Evolutionary conservation across 2,888 invertebrate species (phyloP).

Genomic region (Mimas tiliae): DNA sequence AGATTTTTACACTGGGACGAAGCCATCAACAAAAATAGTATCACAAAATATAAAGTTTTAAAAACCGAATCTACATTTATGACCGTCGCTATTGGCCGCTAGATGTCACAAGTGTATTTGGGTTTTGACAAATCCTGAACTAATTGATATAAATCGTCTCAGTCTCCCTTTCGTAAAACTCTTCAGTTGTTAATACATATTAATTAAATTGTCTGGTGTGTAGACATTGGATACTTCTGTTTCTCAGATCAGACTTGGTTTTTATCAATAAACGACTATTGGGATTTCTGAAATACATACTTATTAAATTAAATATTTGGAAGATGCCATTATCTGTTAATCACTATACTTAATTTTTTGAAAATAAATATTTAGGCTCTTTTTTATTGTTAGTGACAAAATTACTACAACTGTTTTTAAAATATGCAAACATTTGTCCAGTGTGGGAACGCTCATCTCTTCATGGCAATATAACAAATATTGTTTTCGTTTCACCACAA

Average conservation of each 20-base stretch:
- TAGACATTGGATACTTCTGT: constrained; percentile 12
- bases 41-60: not conserved
- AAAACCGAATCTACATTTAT: constrained; percentile 5
- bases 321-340: no score
- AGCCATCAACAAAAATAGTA: not conserved
- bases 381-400: not conserved
- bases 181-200: constrained; percentile 40
- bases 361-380: not conserved
- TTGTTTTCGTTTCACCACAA: constrained; percentile 26
- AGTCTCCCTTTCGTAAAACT: not conserved
- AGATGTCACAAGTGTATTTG: constrained; percentile 48
- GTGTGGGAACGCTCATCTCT: constrained; percentile 24
- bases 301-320: no score
- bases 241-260: not conserved
- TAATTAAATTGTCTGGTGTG: constrained; percentile 50
- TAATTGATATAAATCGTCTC: constrained; percentile 11
- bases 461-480: constrained; percentile 25
- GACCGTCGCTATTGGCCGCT: constrained; percentile 48
- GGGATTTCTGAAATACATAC: not conserved
- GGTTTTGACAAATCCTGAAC: constrained; percentile 12
- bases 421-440: constrained; percentile 14
- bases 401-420: not conserved
- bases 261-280: not conserved
- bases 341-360: no score
- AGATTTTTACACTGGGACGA: no score